These are phyloP conservation scores for Hyles lineata DNA, from an alignment of 2,888 invertebrate species.

Conservation along the genomic window DNA sequence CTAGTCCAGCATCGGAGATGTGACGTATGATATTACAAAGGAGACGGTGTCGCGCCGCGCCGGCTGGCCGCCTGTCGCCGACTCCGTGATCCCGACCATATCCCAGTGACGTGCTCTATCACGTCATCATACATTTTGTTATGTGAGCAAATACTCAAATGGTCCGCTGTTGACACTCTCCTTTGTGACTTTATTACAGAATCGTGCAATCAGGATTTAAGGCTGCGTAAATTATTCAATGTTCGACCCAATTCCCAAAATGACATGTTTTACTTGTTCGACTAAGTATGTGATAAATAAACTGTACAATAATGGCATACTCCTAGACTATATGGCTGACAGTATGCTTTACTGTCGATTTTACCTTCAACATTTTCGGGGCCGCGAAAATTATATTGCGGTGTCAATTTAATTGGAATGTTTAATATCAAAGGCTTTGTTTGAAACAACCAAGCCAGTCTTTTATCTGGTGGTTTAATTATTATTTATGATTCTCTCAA, in stretches of 20 bases:
- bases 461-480: background rate
- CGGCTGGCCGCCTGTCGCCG: slow-evolving; percentile 47
- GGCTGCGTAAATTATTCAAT: background rate
- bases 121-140: slow-evolving; percentile 31
- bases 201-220: slow-evolving; percentile 1
- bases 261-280: no score
- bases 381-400: background rate
- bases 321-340: no score
- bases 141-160: slow-evolving; percentile 21
- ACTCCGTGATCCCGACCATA: slow-evolving; percentile 33
- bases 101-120: slow-evolving; percentile 44
- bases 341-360: background rate
- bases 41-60: slow-evolving; percentile 47
- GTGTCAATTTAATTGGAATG: slow-evolving; percentile 17
- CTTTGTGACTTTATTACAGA: slow-evolving; percentile 3
- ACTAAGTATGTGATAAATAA: no score
- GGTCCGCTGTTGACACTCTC: slow-evolving; percentile 13
- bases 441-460: no score
- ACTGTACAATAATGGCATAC: no score
- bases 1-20: background rate
- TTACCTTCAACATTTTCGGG: background rate
- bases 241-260: background rate
- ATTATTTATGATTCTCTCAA: background rate
- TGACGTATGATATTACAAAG: slow-evolving; percentile 12
- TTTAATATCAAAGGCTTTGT: background rate